Evolutionary conservation across 2,113 vertebrate genomes (phyloP), one percentile per base, ranked within the genome.

Genomic region (Henicopernis longicauda): DNA sequence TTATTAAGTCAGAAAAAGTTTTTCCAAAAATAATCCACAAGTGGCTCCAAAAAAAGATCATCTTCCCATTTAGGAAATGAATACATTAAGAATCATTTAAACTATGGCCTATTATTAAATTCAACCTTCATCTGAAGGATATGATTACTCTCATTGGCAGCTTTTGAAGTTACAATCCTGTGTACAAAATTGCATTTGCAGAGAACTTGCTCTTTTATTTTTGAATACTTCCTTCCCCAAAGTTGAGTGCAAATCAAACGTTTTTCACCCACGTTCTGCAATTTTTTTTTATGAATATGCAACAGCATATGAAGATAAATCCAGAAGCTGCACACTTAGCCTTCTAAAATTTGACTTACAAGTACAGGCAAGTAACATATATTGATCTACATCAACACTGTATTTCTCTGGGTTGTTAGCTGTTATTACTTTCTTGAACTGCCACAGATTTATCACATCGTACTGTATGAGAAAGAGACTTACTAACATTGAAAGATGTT

Each of bases 1-100:
- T 21, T 47, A 74, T 21, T 7, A 87, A 92, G 34, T 82, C 84
- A 95, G 70, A 94, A 95, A 93, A 89, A 91, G 54, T 23, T 4
- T 6, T 57, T 96, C 81, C 86, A 96, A 96, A 96, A 95, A 97
- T 97, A 96, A 93, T 93, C 73, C 66, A 73, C 66, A 93, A 95
- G 96, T 85, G 78, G 32, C 42, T 95, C 91, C 82, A 93, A 95
- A 95, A 96, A 95, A 95, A 95, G 74, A 92, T 79, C 55, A 45
- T 93, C 61, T 96, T 96, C 89, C 91, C 52, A 61, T 95, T 96
- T 97, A 93, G 91, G 86, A 95, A 92, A 91, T 89, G 89, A 84
- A 88, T 85, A 57, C 34, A 91, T 91, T 82, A 85, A 92, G 69
- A 89, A 72, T 63, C 26, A 65, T 93, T 93, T 95, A 80, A 95